These are phyloP conservation scores for Montipora cactus DNA, from an alignment of 64 coral and sea anemone genomes.

Conservation along the genomic window DNA sequence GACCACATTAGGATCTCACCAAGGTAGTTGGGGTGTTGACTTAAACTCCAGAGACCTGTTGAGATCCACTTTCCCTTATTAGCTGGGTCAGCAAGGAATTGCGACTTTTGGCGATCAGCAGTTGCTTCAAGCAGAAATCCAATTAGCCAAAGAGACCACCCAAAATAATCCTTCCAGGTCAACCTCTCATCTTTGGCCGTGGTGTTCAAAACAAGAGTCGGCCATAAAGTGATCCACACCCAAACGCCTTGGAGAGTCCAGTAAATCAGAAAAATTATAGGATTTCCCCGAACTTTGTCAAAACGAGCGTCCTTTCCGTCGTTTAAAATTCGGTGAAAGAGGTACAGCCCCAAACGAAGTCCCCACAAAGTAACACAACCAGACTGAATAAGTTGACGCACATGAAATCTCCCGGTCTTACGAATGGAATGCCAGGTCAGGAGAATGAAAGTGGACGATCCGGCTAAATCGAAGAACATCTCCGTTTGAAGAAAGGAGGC, in stretches of 20 bases:
- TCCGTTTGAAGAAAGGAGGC: slow-evolving; percentile 83
- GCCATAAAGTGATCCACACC: slow-evolving; percentile 81
- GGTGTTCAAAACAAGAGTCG: slow-evolving; percentile 89
- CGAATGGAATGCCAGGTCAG: slow-evolving; percentile 76
- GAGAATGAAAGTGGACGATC: slow-evolving; percentile 86
- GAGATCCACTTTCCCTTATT: slow-evolving; percentile 93
- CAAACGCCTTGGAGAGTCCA: slow-evolving; percentile 93
- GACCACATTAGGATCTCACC: slow-evolving; percentile 95
- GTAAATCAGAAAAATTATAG: slow-evolving; percentile 69
- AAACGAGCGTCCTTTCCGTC: slow-evolving; percentile 89
- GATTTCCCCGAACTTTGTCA: slow-evolving; percentile 80
- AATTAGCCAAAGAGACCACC: slow-evolving; percentile 81
- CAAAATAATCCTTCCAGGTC: slow-evolving; percentile 91
- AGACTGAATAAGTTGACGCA: slow-evolving; percentile 87
- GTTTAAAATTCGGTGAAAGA: slow-evolving; percentile 78
- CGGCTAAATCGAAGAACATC: slow-evolving; percentile 92
- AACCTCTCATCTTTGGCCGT: slow-evolving; percentile 65
- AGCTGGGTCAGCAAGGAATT: slow-evolving; percentile 77
- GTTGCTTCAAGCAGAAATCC: slow-evolving; percentile 79
- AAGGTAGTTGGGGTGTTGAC: slow-evolving; percentile 94
- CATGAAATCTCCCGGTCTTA: slow-evolving; percentile 44
- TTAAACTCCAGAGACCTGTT: slow-evolving; percentile 91
- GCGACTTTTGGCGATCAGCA: slow-evolving; percentile 90
- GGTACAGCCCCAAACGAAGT: slow-evolving; percentile 75
- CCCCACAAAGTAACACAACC: slow-evolving; percentile 90